phyloP scores from a whole-genome alignment of 1,140 invertebrate species.

The Eubasilissa regina region DNA sequence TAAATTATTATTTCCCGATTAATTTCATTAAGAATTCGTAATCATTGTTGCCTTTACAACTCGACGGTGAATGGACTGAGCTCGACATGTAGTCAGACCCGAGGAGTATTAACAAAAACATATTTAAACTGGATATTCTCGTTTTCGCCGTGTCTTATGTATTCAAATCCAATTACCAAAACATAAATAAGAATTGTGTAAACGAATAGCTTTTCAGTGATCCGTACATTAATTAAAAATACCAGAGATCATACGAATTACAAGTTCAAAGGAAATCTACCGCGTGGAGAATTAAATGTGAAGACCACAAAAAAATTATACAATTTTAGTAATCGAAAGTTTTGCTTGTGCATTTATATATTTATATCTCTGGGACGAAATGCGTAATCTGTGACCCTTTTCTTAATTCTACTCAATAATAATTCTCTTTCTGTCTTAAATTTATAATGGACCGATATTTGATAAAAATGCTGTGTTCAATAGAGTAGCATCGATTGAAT shows the following conservation, averaged over 20 bases:
- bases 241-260: conserved; percentile 23
- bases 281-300: not conserved
- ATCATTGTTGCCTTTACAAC: conserved; percentile 3
- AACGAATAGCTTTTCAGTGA: conserved; percentile 39
- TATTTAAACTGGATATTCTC: conserved; percentile 35
- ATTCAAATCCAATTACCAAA: conserved; percentile 46
- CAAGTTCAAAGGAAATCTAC: conserved; percentile 28
- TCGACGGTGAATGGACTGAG: not conserved
- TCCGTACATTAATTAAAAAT: conserved; percentile 43
- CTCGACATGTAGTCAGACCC: not conserved
- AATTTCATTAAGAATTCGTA: conserved; percentile 29
- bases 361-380: not conserved
- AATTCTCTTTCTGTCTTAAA: too few species aligned
- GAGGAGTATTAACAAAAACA: conserved; percentile 34
- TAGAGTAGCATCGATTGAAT: conserved; percentile 1
- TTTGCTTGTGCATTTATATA: conserved; percentile 26
- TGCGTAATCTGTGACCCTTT: conserved; percentile 16
- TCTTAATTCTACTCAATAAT: too few species aligned
- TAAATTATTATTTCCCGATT: conserved; percentile 15
- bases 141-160: conserved; percentile 40
- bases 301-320: not conserved
- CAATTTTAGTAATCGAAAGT: not conserved
- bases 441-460: too few species aligned
- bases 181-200: conserved; percentile 41
- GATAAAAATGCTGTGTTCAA: conserved; percentile 9